A percentile compares a stretch with the other conserved stretches of the same genome.
These are phyloP conservation scores for Cynaeus angustus DNA, from an alignment of 2,888 invertebrate genomes.

Conservation along the genomic window DNA sequence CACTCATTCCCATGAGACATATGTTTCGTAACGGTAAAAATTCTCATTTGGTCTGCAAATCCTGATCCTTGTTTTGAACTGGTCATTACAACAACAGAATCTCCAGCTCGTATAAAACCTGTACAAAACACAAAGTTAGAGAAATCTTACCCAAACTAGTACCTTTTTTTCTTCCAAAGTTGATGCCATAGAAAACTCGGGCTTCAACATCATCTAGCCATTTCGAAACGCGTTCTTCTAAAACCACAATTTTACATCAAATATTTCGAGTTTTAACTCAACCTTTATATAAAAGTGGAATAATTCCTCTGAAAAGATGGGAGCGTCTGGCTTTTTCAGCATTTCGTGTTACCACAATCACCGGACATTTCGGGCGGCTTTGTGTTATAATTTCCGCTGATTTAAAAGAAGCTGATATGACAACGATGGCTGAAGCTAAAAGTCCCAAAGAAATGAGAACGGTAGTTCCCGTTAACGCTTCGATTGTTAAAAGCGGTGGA, in stretches of 20 bases:
- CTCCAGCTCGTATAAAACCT: slow-evolving; percentile 19
- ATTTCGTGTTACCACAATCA: slow-evolving; percentile 13
- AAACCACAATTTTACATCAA: no score
- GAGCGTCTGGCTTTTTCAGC: background rate
- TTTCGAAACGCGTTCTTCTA: background rate
- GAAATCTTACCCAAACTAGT: background rate
- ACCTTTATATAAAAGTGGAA: slow-evolving; percentile 10
- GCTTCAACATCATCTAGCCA: background rate
- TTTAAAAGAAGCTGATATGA: slow-evolving; percentile 3
- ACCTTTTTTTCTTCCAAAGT: slow-evolving; percentile 28
- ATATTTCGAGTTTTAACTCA: no score
- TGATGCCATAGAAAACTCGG: slow-evolving; percentile 16
- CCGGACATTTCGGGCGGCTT: slow-evolving; percentile 6
- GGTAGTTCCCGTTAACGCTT: background rate
- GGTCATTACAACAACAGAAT: slow-evolving; percentile 13
- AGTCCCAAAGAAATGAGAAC: background rate
- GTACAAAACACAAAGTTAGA: slow-evolving; percentile 2
- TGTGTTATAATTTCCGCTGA: background rate
- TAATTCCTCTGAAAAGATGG: slow-evolving; percentile 9
- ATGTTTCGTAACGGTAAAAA: background rate
- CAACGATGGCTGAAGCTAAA: slow-evolving; percentile 9
- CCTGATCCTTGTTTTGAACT: slow-evolving; percentile 4
- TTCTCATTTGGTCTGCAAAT: slow-evolving; percentile 9
- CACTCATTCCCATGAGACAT: slow-evolving; percentile 15
- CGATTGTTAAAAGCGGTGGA: background rate